These are phyloP conservation scores for Candidula unifasciata DNA, from an alignment of 2,888 invertebrate species.

Conservation along the genomic window DNA sequence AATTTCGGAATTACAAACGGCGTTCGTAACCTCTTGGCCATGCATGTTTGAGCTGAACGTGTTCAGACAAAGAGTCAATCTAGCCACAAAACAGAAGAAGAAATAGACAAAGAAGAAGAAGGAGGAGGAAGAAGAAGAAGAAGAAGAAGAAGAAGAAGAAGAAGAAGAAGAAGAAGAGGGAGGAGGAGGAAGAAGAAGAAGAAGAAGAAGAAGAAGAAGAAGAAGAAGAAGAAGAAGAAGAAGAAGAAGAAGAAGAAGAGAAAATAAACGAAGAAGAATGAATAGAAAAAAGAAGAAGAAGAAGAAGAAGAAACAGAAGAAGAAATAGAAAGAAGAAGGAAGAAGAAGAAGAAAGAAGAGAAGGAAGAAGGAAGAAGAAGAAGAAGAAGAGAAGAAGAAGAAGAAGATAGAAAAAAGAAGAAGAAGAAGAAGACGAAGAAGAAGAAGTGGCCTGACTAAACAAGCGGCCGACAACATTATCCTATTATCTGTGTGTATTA, in stretches of 20 bases:
- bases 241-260: neutral
- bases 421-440: too few species aligned
- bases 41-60: too few species aligned
- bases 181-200: neutral
- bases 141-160: neutral
- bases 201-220: neutral
- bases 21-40: too few species aligned
- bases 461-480: too few species aligned
- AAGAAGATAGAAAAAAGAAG: neutral
- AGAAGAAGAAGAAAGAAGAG: neutral
- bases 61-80: too few species aligned
- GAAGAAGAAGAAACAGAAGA: neutral
- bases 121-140: neutral
- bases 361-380: neutral
- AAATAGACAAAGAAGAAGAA: neutral
- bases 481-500: too few species aligned
- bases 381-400: constrained; percentile 1
- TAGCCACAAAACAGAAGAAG: neutral
- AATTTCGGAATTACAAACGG: too few species aligned
- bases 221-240: neutral
- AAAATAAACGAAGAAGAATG: neutral
- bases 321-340: too few species aligned
- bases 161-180: neutral
- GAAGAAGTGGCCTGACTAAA: neutral
- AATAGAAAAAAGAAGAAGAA: neutral